Conservation (phyloP, 2,888 invertebrate genomes). For the Papilio gigon region DNA sequence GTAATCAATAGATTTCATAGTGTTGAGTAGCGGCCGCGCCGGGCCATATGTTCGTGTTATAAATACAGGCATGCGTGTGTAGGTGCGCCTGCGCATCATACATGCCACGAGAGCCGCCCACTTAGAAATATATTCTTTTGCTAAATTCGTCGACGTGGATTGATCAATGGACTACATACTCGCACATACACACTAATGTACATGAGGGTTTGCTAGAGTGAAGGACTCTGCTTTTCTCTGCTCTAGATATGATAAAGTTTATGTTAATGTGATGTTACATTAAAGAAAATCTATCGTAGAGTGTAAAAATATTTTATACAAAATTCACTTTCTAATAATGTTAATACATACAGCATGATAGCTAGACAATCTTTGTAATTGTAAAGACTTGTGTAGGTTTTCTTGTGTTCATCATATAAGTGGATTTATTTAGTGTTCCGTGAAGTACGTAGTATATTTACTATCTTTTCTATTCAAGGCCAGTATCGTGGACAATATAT, state of each 20-base stretch:
- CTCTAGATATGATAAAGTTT: too few relatives aligned
- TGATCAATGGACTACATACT: background rate
- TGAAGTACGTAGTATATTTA: constrained; percentile 5
- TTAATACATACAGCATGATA: background rate
- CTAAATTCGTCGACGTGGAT: constrained; percentile 31
- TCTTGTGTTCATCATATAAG: constrained; percentile 15
- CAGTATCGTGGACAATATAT: background rate
- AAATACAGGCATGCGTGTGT: constrained; percentile 65
- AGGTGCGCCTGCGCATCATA: constrained; percentile 66
- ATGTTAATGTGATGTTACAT: too few relatives aligned
- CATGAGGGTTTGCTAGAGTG: too few relatives aligned
- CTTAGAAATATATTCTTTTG: constrained; percentile 48
- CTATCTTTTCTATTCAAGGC: constrained; percentile 9
- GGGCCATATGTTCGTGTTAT: constrained; percentile 78
- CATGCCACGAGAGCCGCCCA: constrained; percentile 75
- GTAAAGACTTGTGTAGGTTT: too few relatives aligned
- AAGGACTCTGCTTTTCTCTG: too few relatives aligned
- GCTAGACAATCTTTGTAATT: too few relatives aligned
- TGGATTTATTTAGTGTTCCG: constrained; percentile 18
- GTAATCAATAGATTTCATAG: constrained; percentile 11
- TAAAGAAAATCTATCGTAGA: too few relatives aligned
- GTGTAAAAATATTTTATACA: too few relatives aligned
- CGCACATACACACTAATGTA: background rate
- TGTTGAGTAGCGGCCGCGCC: constrained; percentile 45
- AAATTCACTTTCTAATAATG: too few relatives aligned